Base-by-base conservation (phyloP, 2,888 invertebrate genomes). In the Pachycephus smyrnensis region DNA sequence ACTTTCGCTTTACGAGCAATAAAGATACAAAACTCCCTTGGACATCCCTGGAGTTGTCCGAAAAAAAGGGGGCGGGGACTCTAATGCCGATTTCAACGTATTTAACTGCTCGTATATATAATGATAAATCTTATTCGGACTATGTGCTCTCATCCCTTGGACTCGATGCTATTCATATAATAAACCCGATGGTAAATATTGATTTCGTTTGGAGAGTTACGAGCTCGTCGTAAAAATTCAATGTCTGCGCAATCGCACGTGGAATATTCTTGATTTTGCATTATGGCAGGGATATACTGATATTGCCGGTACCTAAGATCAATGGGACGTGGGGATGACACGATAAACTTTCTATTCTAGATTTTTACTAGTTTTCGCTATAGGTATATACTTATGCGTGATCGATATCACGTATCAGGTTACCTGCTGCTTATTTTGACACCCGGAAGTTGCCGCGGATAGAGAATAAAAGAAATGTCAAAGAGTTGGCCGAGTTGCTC, bases 1-100 rank as follows among this genome's bases (percentile, higher is more conserved):
- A 74, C 75, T 69, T 73, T 36, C n/a, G 33, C 75, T 31, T 71
- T 82, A 85, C 55, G 79, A 76, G 55, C 81, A 80, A 85, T 85
- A 85, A 85, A 85, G 71, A 33, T 33, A 71, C 71, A 71, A 71
- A 31, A 33, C 31, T 71, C n/a, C 33, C 30, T 30, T 33, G 71
- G 71, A 32, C 71, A 71, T 31, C 23, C 33, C 11, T 11, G 6
- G 33, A 30, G 71, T 71, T 71, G 71, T 71, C 71, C 71, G 15
- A 15, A 33, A 71, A 71, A 31, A 31, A 15, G 3, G 71, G 11
- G 30, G n/a, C 12, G 0, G 1, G 15, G 0, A 23, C 55, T 55
- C 71, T 33, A 71, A 30, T 31, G 71, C 33, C 33, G 31, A 71
- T 71, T 71, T 71, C 33, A 71, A 71, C 71, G 71, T 71, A 71